Conservation (phyloP, 1,140 invertebrate species). For the Drosophila cardini region DNA sequence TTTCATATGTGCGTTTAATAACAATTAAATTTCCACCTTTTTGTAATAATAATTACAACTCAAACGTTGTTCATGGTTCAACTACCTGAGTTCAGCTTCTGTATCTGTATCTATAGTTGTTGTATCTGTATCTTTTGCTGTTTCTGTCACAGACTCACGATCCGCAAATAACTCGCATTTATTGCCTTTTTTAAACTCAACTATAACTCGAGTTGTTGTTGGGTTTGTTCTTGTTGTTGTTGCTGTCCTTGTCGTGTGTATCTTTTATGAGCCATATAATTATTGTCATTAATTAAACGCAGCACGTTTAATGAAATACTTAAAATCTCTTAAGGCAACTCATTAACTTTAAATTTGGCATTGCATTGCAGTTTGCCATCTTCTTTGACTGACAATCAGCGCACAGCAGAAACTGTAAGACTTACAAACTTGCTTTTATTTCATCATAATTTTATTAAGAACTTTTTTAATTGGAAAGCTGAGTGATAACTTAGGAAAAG, state of each 20-base stretch:
- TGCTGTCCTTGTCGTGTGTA: slow-evolving; percentile 31
- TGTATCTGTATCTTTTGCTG: neutral
- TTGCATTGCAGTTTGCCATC: too few relatives aligned
- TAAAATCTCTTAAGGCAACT: neutral
- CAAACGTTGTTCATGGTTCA: slow-evolving; percentile 34
- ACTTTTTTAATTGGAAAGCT: too few relatives aligned
- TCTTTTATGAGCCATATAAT: slow-evolving; percentile 54
- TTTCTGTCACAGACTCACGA: slow-evolving; percentile 2
- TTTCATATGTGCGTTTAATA: slow-evolving; percentile 51
- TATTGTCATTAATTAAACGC: slow-evolving; percentile 71
- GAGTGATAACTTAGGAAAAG: too few relatives aligned
- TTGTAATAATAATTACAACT: slow-evolving; percentile 54
- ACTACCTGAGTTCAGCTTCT: neutral
- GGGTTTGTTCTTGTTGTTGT: slow-evolving; percentile 21
- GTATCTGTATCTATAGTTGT: neutral
- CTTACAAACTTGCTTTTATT: too few relatives aligned
- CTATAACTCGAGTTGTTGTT: slow-evolving; percentile 16
- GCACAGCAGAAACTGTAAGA: too few relatives aligned
- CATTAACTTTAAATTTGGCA: slow-evolving; percentile 2
- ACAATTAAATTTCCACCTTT: slow-evolving; percentile 57
- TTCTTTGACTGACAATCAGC: too few relatives aligned
- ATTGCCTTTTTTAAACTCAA: slow-evolving; percentile 13
- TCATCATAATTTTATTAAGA: too few relatives aligned
- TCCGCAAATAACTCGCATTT: slow-evolving; percentile 12
- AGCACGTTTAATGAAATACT: slow-evolving; percentile 26